Conservation (phyloP, 2,797 vertebrate species). For the Melopsittacus undulatus region DNA sequence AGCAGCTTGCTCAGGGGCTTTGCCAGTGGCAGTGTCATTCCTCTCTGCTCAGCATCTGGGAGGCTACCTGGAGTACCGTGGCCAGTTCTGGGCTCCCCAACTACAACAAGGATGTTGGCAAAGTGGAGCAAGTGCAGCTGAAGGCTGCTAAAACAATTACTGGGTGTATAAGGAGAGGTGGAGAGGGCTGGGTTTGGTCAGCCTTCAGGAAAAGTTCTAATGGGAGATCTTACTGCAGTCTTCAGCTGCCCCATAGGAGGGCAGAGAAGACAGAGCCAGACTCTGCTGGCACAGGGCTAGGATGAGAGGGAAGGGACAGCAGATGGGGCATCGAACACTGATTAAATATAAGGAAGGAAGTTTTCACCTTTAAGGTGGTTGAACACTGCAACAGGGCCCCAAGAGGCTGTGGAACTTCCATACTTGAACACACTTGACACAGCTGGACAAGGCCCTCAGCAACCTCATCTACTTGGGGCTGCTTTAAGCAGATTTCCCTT, state of each 20-base stretch:
- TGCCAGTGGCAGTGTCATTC: neutral
- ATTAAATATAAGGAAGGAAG: neutral
- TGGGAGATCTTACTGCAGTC: neutral
- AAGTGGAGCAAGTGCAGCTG: neutral
- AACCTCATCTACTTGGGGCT: neutral
- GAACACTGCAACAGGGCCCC: neutral
- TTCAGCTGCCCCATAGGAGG: neutral
- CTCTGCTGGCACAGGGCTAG: neutral
- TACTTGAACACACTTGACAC: neutral
- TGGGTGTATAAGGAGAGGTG: neutral
- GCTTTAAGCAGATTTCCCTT: neutral
- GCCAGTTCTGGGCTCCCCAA: neutral
- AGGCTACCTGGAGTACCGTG: neutral
- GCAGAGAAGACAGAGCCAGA: neutral
- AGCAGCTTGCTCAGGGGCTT: neutral
- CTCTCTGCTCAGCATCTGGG: neutral
- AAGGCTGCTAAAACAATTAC: neutral
- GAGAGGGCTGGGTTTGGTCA: neutral
- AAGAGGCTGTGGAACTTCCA: neutral
- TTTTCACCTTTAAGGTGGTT: neutral
- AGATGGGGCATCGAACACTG: neutral
- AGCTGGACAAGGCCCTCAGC: neutral
- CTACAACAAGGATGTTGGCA: rapidly evolving
- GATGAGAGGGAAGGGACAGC: neutral
- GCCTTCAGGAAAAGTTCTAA: neutral